Evolutionary conservation across 2,888 invertebrate species (phyloP).

Genomic region (Drosophila testacea): DNA sequence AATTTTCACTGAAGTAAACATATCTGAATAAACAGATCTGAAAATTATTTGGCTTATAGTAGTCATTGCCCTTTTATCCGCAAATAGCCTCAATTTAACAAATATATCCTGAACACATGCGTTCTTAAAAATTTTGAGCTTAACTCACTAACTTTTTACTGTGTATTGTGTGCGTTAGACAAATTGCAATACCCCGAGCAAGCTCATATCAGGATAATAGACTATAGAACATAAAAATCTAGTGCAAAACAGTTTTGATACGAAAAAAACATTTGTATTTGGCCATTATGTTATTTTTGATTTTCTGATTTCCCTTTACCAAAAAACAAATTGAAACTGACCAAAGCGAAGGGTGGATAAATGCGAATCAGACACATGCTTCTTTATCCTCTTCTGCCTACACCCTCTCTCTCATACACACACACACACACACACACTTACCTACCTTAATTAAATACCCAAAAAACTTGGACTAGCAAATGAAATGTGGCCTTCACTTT

Average conservation of each 20-base stretch:
- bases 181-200: neutral
- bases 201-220: slow-evolving; percentile 9
- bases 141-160: no score
- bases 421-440: slow-evolving; percentile 16
- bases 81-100: no score
- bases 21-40: no score
- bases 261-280: slow-evolving; percentile 72
- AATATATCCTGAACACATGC: no score
- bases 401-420: slow-evolving; percentile 3
- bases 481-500: slow-evolving; percentile 64
- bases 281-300: slow-evolving; percentile 71
- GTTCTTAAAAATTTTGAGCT: no score
- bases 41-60: no score
- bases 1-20: neutral
- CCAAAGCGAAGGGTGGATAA: slow-evolving; percentile 49
- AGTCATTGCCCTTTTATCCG: no score
- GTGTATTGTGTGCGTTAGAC: neutral
- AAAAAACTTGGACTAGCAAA: slow-evolving; percentile 58
- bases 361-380: slow-evolving; percentile 8
- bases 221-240: slow-evolving; percentile 46
- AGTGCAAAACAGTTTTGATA: slow-evolving; percentile 57
- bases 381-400: slow-evolving; percentile 2
- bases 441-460: slow-evolving; percentile 58
- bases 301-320: slow-evolving; percentile 54
- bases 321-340: slow-evolving; percentile 64